Evolutionary conservation across 2,113 vertebrate species (phyloP).

Genomic region (Buteo buteo): DNA sequence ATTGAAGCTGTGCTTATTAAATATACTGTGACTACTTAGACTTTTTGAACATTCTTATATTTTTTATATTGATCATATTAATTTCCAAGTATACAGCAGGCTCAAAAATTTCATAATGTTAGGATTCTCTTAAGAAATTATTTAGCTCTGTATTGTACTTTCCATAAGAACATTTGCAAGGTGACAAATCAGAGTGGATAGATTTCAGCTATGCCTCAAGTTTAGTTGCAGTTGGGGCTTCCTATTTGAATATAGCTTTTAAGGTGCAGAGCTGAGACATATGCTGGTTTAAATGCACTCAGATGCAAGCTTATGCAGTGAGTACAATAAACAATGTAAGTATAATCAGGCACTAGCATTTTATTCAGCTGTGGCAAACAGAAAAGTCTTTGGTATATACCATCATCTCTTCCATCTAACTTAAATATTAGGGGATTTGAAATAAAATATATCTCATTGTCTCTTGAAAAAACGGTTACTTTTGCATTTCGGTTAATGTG

Average conservation of each 20-base stretch:
- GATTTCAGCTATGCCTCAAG: neutral
- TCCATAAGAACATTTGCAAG: neutral
- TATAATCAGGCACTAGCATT: neutral
- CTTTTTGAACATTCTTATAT: neutral
- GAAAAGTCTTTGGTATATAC: neutral
- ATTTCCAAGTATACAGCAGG: neutral
- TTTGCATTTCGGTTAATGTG: neutral
- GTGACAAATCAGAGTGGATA: neutral
- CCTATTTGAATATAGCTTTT: neutral
- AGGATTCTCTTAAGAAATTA: neutral
- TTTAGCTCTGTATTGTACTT: neutral
- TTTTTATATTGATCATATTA: neutral
- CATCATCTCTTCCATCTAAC: neutral
- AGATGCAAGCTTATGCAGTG: neutral
- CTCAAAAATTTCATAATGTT: neutral
- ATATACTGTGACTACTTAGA: neutral
- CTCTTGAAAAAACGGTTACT: neutral
- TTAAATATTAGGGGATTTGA: neutral
- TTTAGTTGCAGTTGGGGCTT: neutral
- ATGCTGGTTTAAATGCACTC: neutral
- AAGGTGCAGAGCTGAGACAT: neutral
- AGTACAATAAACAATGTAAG: neutral
- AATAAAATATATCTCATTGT: neutral
- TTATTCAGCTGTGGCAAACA: neutral
- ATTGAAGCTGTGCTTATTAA: neutral